Percentiles rank a stretch among this genome's conserved stretches.
phyloP scores from a whole-genome alignment of 2,113 vertebrate species.

The Lepidothrix coronata region DNA sequence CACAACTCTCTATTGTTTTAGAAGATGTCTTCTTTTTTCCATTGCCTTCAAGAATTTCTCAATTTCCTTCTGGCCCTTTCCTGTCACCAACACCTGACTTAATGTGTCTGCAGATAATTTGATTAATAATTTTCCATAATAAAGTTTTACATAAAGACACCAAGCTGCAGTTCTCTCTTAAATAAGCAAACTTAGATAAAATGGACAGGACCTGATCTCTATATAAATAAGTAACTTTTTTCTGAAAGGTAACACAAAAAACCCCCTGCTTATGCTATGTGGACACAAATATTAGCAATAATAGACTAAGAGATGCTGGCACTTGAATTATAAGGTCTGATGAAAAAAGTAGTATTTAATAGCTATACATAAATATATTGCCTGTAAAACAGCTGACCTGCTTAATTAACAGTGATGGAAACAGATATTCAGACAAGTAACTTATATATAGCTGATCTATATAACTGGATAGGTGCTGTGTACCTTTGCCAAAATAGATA shows the following conservation, averaged over 20 bases:
- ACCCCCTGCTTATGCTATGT: background rate
- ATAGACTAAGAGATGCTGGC: background rate
- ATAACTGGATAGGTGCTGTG: background rate
- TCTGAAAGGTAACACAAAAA: background rate
- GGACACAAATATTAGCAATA: background rate
- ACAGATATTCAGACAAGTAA: background rate
- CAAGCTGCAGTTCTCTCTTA: background rate
- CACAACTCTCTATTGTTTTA: background rate
- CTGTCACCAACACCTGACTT: background rate
- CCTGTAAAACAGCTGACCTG: background rate
- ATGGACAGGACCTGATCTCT: background rate
- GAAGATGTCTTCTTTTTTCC: background rate
- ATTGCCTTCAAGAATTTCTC: background rate
- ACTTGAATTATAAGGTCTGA: background rate
- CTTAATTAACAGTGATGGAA: background rate
- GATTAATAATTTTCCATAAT: background rate
- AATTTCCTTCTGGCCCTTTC: background rate
- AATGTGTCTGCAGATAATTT: background rate
- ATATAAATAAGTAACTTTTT: background rate
- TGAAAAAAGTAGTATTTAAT: background rate
- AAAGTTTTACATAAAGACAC: background rate
- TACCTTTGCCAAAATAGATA: background rate
- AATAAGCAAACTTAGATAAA: background rate
- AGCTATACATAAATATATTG: background rate
- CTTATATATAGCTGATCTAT: background rate